phyloP scores from a whole-genome alignment of 2,113 vertebrate genomes.

The Lagenorhynchus albirostris region DNA sequence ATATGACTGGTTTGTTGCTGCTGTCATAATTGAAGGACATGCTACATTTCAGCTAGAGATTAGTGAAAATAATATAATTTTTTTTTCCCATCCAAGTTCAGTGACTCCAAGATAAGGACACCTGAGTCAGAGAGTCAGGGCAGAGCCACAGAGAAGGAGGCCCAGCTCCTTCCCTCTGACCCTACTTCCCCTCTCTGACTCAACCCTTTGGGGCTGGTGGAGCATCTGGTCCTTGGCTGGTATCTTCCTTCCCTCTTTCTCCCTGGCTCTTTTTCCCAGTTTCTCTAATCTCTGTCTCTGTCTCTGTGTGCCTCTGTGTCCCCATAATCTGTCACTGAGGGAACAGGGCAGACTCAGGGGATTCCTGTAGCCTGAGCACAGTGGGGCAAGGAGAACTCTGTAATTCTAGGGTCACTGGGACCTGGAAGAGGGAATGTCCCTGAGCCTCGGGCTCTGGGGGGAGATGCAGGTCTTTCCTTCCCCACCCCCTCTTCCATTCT shows the following conservation, averaged over 20 bases:
- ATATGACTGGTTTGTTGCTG: background rate
- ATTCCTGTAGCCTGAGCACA: background rate
- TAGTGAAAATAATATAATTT: background rate
- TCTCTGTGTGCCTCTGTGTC: background rate
- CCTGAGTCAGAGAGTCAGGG: background rate
- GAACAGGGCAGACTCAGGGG: background rate
- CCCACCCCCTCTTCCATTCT: background rate
- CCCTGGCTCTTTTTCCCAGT: background rate
- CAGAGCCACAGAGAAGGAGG: background rate
- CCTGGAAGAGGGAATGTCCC: background rate
- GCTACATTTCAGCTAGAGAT: slow-evolving; percentile 22
- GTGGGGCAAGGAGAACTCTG: background rate
- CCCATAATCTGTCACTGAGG: background rate
- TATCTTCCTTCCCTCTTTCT: background rate
- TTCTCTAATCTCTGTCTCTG: background rate
- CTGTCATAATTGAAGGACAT: slow-evolving; percentile 18
- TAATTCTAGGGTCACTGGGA: background rate
- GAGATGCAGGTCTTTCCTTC: background rate
- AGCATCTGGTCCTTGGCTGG: background rate
- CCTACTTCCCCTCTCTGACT: background rate
- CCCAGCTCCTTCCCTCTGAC: background rate
- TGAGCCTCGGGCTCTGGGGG: background rate
- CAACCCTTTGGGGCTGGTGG: background rate
- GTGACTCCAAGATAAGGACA: background rate
- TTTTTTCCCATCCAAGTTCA: background rate